Evolutionary conservation across 2,888 invertebrate genomes (phyloP).

Genomic region (Pemphredon lugubris): DNA sequence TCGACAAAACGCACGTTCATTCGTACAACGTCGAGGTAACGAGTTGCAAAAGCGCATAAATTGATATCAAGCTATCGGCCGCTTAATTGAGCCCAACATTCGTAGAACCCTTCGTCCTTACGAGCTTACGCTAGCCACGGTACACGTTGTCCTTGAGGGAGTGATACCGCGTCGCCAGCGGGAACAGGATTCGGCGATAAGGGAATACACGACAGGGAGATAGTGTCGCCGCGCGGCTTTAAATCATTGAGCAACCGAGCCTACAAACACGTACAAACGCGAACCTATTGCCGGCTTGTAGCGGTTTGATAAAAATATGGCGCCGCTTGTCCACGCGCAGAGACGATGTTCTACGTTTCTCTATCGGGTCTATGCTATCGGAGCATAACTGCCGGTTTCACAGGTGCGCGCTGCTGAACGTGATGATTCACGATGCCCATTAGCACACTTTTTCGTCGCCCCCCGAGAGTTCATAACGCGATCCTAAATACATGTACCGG

Average conservation of each 20-base stretch:
- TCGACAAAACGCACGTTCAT: no score
- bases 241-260: conserved; percentile 30
- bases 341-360: conserved; percentile 11
- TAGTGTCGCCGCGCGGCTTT: conserved; percentile 34
- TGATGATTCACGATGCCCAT: conserved; percentile 47
- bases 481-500: conserved; percentile 2
- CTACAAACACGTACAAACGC: conserved; percentile 22
- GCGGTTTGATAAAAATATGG: neutral
- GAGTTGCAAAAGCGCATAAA: conserved; percentile 34
- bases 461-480: conserved; percentile 23
- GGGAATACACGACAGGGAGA: conserved; percentile 28
- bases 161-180: conserved; percentile 20
- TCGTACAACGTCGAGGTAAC: no score
- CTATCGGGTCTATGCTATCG: conserved; percentile 27
- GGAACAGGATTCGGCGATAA: conserved; percentile 34
- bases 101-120: conserved; percentile 12
- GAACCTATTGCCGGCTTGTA: conserved; percentile 17
- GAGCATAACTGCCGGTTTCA: conserved; percentile 41
- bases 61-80: conserved; percentile 32
- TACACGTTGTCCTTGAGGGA: conserved; percentile 37
- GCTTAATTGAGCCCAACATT: conserved; percentile 34
- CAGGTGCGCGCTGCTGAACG: conserved; percentile 24
- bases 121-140: conserved; percentile 9
- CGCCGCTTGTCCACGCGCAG: neutral
- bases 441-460: conserved; percentile 37